Evolutionary conservation across 2,113 vertebrate genomes (phyloP), one percentile per base, ranked within the genome.

Genomic region (Nymphicus hollandicus): DNA sequence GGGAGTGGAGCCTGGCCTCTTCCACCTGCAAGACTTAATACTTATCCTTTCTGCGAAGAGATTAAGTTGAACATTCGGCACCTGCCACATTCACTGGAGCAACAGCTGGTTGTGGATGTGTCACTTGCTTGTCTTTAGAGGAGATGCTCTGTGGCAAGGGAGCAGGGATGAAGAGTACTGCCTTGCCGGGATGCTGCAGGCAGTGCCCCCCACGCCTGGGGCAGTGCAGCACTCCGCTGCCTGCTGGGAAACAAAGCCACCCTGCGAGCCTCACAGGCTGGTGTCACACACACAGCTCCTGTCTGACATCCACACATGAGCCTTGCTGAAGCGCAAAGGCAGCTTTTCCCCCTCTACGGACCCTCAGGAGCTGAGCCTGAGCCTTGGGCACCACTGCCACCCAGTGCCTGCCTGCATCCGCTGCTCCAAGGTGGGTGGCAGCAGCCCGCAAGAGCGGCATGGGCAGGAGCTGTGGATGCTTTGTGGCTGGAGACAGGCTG

Each of bases 311-410:
- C 61, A 68, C 35, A 83, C 72, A 22, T 3, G 2, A 68, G 87
- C n/a, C 79, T 47, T 33, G 13, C 41, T 70, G 55, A 70, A 29
- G 17, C 73, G 52, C 33, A 28, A 60, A 77, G 81, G 24, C 47
- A 56, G 5, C 6, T 28, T 7, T 49, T 28, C 29, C 9, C 1
- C 1, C 6, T 18, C 13, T 2, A 9, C 2, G 3, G 1, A 0
- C 20, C 18, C 23, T 68, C 46, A 63, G 65, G 31, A 89, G 37
- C 16, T 81, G 83, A 79, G 71, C 64, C 33, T 72, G 28, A 81
- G 16, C 73, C 43, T 73, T 1, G 0, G 47, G 46, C 0, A 0
- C 5, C 0, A 0, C 15, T 66, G 61, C 27, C 71, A 49, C 46
- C 49, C 11, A 0, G 33, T 44, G 39, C 52, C 47, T 73, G 43